A percentile compares a stretch with the other conserved stretches of the same genome.
phyloP scores from a whole-genome alignment of 2,113 vertebrate species.

The Cryptomyrus ogoouensis region DNA sequence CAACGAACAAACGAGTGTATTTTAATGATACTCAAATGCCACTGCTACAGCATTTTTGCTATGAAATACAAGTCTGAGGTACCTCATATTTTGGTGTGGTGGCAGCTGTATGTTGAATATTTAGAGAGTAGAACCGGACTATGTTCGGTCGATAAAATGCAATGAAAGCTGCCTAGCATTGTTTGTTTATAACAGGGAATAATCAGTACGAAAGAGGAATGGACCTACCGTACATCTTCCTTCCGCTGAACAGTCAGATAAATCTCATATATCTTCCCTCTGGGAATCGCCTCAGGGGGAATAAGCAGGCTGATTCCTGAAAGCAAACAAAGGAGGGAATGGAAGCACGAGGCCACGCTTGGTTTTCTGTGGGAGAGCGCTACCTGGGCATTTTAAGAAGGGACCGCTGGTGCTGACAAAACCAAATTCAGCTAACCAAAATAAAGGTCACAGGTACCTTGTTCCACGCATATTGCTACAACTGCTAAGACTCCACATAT shows the following conservation, averaged over 20 bases:
- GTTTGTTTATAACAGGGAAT: slow-evolving; percentile 34
- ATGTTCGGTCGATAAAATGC: not conserved
- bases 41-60: not conserved
- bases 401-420: slow-evolving; percentile 41
- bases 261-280: slow-evolving; percentile 98
- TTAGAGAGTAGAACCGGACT: not conserved
- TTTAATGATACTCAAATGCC: not conserved
- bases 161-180: not conserved
- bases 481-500: slow-evolving; percentile 26
- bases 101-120: not conserved
- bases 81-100: not conserved
- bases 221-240: slow-evolving; percentile 93
- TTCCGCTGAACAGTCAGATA: slow-evolving; percentile 95
- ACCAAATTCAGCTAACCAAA: slow-evolving; percentile 40
- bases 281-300: slow-evolving; percentile 93
- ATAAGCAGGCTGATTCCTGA: slow-evolving; percentile 95
- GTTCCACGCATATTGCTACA: slow-evolving; percentile 48
- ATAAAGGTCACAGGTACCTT: slow-evolving; percentile 50
- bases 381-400: slow-evolving; percentile 44
- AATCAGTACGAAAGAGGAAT: slow-evolving; percentile 49
- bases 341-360: slow-evolving; percentile 36
- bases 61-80: not conserved
- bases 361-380: slow-evolving; percentile 50
- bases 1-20: not conserved
- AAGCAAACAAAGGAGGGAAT: slow-evolving; percentile 40